phyloP scores from a whole-genome alignment of 2,113 vertebrate genomes.

The Hucho hucho region DNA sequence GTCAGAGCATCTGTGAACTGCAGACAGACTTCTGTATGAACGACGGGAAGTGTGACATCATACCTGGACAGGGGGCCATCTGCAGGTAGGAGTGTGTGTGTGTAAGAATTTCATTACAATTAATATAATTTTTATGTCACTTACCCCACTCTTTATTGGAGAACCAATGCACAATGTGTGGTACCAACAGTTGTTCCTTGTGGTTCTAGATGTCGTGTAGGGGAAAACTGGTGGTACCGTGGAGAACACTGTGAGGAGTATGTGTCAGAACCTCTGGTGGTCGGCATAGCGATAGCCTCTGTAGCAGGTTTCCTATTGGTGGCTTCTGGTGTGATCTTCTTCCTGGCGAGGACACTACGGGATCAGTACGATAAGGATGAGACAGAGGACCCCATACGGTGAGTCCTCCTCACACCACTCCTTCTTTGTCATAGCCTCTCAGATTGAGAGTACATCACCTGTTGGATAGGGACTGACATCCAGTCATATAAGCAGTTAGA shows the following conservation, averaged over 20 bases:
- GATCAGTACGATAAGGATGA: conserved; percentile 85
- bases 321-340: conserved; percentile 84
- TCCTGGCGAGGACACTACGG: conserved; percentile 83
- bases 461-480: too few relatives aligned
- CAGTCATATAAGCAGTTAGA: too few relatives aligned
- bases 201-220: conserved; percentile 83
- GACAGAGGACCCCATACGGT: conserved; percentile 82
- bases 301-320: conserved; percentile 88
- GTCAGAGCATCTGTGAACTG: conserved; percentile 92
- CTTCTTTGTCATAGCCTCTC: not conserved
- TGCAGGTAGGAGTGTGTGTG: conserved; percentile 81
- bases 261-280: conserved; percentile 89
- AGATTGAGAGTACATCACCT: not conserved
- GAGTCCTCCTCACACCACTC: conserved; percentile 32
- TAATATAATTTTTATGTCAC: too few relatives aligned
- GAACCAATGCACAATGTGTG: not conserved
- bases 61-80: conserved; percentile 92
- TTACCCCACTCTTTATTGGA: too few relatives aligned
- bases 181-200: conserved; percentile 5
- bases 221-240: conserved; percentile 95
- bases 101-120: too few relatives aligned
- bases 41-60: conserved; percentile 95
- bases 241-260: conserved; percentile 94
- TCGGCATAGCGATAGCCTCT: conserved; percentile 85
- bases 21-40: conserved; percentile 91